A percentile compares a stretch with the other conserved stretches of the same genome.
Evolutionary conservation across 2,113 vertebrate species (phyloP).

Genomic region (Pluvianellus socialis): DNA sequence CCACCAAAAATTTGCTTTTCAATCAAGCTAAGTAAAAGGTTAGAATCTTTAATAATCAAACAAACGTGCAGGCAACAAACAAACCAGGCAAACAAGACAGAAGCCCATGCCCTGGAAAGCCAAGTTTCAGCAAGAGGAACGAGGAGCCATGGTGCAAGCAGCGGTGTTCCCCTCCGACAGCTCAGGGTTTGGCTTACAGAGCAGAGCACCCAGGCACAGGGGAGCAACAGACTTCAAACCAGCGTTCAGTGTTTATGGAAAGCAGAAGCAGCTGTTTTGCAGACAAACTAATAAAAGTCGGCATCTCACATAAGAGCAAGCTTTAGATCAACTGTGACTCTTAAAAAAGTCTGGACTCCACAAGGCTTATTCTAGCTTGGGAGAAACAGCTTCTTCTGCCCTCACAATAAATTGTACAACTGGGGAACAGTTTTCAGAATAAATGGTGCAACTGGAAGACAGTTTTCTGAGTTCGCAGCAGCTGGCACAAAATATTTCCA

Average conservation of each 20-base stretch:
- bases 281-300: background rate
- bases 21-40: background rate
- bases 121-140: background rate
- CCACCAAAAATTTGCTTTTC: background rate
- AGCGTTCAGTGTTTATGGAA: background rate
- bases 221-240: background rate
- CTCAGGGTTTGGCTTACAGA: background rate
- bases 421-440: background rate
- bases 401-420: background rate
- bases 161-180: background rate
- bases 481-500: background rate
- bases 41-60: background rate
- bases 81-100: background rate
- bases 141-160: accelerated
- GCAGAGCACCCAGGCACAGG: background rate
- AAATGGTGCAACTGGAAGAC: background rate
- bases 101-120: background rate
- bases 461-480: background rate
- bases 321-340: background rate
- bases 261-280: background rate
- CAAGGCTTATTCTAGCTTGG: background rate
- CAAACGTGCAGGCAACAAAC: background rate
- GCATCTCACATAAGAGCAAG: background rate
- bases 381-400: background rate
- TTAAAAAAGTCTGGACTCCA: background rate